Evolutionary conservation across 2,797 vertebrate genomes (phyloP).

Genomic region (Staurois parvus): DNA sequence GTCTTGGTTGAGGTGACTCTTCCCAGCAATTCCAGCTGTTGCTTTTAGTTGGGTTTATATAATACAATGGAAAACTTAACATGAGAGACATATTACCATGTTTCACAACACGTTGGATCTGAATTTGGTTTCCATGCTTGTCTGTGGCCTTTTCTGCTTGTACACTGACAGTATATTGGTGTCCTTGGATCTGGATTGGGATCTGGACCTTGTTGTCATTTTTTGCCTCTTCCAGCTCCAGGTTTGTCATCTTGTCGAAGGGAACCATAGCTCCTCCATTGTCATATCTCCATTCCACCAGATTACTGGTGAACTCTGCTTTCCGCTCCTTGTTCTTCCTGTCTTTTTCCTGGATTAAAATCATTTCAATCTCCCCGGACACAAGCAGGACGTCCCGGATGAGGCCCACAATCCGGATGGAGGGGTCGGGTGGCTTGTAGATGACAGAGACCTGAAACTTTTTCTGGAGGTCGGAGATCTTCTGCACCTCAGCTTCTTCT

Average conservation of each 20-base stretch:
- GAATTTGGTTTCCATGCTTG: slow-evolving; percentile 66
- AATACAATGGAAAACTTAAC: too few relatives aligned
- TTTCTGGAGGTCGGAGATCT: slow-evolving; percentile 79
- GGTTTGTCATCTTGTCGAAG: slow-evolving; percentile 79
- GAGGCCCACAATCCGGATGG: slow-evolving; percentile 77
- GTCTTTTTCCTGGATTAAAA: slow-evolving; percentile 72
- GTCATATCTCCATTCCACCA: slow-evolving; percentile 84
- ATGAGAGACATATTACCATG: slow-evolving; percentile 80
- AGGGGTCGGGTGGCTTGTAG: slow-evolving; percentile 62
- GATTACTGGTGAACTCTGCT: slow-evolving; percentile 67
- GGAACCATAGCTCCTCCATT: slow-evolving; percentile 63
- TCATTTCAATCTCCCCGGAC: slow-evolving; percentile 69
- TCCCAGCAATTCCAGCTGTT: too few relatives aligned
- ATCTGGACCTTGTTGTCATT: rapidly evolving
- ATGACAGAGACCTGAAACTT: slow-evolving; percentile 72
- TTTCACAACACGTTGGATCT: slow-evolving; percentile 77
- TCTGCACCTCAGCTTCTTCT: slow-evolving; percentile 65
- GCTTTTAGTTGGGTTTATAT: too few relatives aligned
- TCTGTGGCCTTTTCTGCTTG: slow-evolving; percentile 70
- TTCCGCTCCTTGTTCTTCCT: slow-evolving; percentile 70
- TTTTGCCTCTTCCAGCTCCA: slow-evolving; percentile 79
- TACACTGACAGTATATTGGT: slow-evolving; percentile 75
- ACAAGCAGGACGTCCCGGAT: slow-evolving; percentile 76
- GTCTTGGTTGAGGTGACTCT: too few relatives aligned
- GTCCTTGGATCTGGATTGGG: slow-evolving; percentile 69